A percentile compares a stretch with the other conserved stretches of the same genome.
Conservation (phyloP, 2,888 invertebrate genomes). For the Halictus ligatus region DNA sequence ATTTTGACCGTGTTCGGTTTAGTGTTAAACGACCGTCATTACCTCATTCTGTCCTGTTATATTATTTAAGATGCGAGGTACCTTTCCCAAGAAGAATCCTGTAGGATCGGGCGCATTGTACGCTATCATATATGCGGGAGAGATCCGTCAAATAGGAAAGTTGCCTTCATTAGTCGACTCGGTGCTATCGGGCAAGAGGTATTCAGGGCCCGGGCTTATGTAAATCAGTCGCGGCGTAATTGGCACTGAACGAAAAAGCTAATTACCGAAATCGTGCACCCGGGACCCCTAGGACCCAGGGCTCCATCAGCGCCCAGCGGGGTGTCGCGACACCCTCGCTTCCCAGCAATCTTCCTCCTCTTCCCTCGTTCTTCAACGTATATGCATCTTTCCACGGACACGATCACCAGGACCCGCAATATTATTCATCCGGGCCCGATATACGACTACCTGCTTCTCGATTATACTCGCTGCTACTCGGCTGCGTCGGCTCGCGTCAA, state of each 20-base stretch:
- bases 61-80: neutral
- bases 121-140: constrained; percentile 40
- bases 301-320: constrained; percentile 78
- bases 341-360: constrained; percentile 43
- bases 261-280: constrained; percentile 81
- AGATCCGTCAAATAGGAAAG: constrained; percentile 63
- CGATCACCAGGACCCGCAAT: constrained; percentile 70
- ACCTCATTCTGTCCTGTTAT: neutral
- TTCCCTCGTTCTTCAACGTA: constrained; percentile 37
- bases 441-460: constrained; percentile 73
- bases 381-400: constrained; percentile 67
- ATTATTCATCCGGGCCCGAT: constrained; percentile 74
- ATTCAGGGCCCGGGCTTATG: constrained; percentile 74
- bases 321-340: constrained; percentile 76
- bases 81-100: neutral
- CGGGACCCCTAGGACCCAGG: constrained; percentile 71
- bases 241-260: constrained; percentile 82
- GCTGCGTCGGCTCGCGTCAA: constrained; percentile 65
- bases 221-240: constrained; percentile 81
- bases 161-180: constrained; percentile 75
- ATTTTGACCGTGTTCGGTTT: too few relatives aligned
- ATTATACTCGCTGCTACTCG: constrained; percentile 68
- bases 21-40: too few relatives aligned
- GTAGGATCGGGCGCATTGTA: neutral
- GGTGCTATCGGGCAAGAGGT: constrained; percentile 42